Conservation (phyloP, 2,888 invertebrate genomes). For the Cynaeus angustus region DNA sequence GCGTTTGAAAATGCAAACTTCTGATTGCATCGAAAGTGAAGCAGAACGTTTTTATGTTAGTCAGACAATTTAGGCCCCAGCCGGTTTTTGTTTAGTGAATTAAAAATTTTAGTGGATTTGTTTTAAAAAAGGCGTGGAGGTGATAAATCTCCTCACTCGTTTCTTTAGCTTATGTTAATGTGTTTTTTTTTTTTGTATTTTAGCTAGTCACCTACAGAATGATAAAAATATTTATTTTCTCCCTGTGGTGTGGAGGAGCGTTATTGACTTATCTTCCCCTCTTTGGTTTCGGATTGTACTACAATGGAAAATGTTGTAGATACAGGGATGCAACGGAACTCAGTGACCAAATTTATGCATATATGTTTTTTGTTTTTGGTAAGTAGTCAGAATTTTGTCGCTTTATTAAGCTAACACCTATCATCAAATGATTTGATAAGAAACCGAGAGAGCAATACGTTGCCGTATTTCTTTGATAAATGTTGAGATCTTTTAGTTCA, state of each 20-base stretch:
- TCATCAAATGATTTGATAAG: conserved; percentile 9
- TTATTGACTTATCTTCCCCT: conserved; percentile 84
- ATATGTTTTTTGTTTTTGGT: conserved; percentile 86
- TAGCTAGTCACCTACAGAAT: conserved; percentile 88
- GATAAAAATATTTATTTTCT: conserved; percentile 81
- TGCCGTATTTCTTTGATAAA: conserved; percentile 26
- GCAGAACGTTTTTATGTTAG: too few relatives aligned
- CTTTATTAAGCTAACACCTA: neutral
- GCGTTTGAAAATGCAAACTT: too few relatives aligned
- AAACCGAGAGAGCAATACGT: conserved; percentile 1
- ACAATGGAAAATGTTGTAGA: conserved; percentile 77
- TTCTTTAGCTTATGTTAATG: conserved; percentile 12
- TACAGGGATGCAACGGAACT: conserved; percentile 81
- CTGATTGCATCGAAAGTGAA: too few relatives aligned
- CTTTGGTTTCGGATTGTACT: conserved; percentile 83
- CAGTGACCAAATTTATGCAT: conserved; percentile 83
- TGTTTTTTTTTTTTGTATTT: conserved; percentile 69
- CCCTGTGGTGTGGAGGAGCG: conserved; percentile 81
- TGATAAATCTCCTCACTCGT: conserved; percentile 5
- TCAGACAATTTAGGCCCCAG: too few relatives aligned
- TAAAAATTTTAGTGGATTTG: too few relatives aligned
- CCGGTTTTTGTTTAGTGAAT: too few relatives aligned
- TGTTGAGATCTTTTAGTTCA: conserved; percentile 18
- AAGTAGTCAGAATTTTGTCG: conserved; percentile 63
- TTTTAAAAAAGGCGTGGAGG: neutral